phyloP scores from a whole-genome alignment of 2,113 vertebrate genomes.

The Podocnemis expansa region DNA sequence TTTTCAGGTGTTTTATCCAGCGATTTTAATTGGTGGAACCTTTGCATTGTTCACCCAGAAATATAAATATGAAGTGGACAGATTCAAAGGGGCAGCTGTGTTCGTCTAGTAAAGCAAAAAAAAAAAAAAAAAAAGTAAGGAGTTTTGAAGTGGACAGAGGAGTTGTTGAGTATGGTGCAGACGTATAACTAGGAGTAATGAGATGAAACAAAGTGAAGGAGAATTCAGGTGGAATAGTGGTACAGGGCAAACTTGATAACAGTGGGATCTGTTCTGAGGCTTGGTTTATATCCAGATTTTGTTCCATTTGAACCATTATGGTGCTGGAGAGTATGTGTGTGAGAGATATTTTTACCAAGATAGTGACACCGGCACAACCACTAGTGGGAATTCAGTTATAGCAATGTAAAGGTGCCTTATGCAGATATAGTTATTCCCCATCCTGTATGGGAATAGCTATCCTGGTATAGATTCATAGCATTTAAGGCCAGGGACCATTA shows the following conservation, averaged over 20 bases:
- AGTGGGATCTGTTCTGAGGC: neutral
- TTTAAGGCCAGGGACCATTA: neutral
- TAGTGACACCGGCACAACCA: neutral
- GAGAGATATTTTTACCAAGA: neutral
- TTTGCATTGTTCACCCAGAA: neutral
- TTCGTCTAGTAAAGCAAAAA: too few species aligned
- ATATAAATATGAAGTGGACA: neutral
- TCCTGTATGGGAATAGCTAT: neutral
- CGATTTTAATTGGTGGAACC: slow-evolving; percentile 12
- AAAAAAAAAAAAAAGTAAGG: too few species aligned
- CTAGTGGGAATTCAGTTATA: neutral
- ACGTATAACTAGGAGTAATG: neutral
- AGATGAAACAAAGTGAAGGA: neutral
- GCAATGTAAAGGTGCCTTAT: neutral
- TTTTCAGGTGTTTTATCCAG: neutral
- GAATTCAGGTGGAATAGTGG: neutral
- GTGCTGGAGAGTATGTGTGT: neutral
- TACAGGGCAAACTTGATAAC: neutral
- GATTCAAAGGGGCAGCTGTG: too few species aligned
- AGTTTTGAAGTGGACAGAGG: too few species aligned
- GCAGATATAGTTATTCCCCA: neutral
- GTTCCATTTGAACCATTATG: neutral
- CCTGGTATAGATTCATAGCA: neutral
- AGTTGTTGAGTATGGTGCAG: neutral
- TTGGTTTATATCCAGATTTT: neutral